Evolutionary conservation across 2,888 invertebrate genomes (phyloP).

Genomic region (Hipparchia semele): DNA sequence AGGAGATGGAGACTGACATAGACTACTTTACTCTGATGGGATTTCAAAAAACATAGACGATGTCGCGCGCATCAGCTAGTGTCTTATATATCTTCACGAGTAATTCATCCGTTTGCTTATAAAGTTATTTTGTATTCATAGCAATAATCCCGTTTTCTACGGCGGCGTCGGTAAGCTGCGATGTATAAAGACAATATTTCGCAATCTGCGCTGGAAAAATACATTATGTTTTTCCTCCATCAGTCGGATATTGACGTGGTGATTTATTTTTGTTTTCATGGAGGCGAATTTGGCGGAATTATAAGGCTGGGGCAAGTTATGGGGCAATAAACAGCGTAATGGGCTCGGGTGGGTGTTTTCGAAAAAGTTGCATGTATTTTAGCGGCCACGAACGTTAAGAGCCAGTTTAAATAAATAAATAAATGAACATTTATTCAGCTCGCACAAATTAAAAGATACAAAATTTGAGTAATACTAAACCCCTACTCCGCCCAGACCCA

Average conservation of each 20-base stretch:
- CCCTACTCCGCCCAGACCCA: too few relatives aligned
- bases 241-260: slow-evolving; percentile 45
- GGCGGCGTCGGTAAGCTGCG: slow-evolving; percentile 6
- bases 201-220: slow-evolving; percentile 19
- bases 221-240: slow-evolving; percentile 29
- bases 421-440: too few relatives aligned
- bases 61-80: too few relatives aligned
- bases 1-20: too few relatives aligned
- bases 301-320: slow-evolving; percentile 54
- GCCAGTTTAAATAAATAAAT: neutral
- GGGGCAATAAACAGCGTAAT: slow-evolving; percentile 11
- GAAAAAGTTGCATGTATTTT: slow-evolving; percentile 10
- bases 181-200: slow-evolving; percentile 23
- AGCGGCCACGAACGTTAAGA: neutral
- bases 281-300: slow-evolving; percentile 55
- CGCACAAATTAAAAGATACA: too few relatives aligned
- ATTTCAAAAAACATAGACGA: too few relatives aligned
- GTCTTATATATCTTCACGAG: neutral
- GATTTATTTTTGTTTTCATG: slow-evolving; percentile 67
- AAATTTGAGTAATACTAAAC: too few relatives aligned
- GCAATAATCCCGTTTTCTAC: slow-evolving; percentile 11
- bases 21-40: too few relatives aligned
- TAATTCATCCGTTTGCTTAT: slow-evolving; percentile 13
- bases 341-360: slow-evolving; percentile 23
- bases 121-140: slow-evolving; percentile 20